Conservation (phyloP, 2,797 vertebrate species). For the Simalia tracyae region DNA sequence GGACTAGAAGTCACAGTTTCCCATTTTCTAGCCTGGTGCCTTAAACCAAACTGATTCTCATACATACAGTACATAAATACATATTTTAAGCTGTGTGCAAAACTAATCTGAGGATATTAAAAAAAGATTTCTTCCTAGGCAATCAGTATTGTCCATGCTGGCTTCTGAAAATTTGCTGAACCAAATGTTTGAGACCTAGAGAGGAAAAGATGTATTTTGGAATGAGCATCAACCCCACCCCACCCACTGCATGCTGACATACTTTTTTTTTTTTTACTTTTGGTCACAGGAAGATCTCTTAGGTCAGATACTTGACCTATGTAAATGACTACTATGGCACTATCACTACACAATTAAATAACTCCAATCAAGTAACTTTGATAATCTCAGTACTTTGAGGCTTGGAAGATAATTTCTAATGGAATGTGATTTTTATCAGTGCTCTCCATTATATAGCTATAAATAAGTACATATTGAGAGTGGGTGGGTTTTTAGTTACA, state of each 20-base stretch:
- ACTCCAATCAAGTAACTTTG: background rate
- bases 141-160: background rate
- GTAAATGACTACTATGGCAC: constrained; percentile 11
- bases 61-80: too few species aligned
- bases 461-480: constrained; percentile 6
- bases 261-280: too few species aligned
- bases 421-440: background rate
- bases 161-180: background rate
- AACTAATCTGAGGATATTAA: background rate
- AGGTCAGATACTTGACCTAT: background rate
- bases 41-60: too few species aligned
- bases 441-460: constrained; percentile 35
- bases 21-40: too few species aligned
- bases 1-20: too few species aligned
- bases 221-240: background rate
- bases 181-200: background rate
- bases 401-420: background rate
- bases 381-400: constrained; percentile 29
- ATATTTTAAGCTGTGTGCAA: background rate
- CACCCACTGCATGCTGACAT: too few species aligned
- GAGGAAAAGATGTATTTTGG: background rate
- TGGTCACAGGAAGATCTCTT: too few species aligned
- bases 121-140: background rate
- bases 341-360: background rate
- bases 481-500: constrained; percentile 51